Conservation (phyloP, 1,140 invertebrate genomes). For the Philaenus spumarius region DNA sequence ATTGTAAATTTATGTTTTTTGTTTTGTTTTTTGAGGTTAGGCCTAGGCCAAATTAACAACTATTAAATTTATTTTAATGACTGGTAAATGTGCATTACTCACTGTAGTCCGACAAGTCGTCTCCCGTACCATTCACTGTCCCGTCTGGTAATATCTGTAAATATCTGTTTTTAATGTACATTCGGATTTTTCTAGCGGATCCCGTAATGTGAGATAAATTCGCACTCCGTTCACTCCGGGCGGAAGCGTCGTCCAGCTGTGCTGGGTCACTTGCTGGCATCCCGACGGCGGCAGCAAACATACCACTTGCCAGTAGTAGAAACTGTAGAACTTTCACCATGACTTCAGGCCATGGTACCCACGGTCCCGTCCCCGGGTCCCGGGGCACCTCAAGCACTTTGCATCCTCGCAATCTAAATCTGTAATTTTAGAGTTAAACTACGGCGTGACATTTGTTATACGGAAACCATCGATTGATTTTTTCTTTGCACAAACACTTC, state of each 20-base stretch:
- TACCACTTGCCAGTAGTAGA: slow-evolving; percentile 20
- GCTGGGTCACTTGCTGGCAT: not conserved
- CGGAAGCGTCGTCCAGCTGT: not conserved
- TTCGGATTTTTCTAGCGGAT: slow-evolving; percentile 63
- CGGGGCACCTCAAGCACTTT: not conserved
- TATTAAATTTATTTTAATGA: not conserved
- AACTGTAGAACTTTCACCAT: slow-evolving; percentile 23
- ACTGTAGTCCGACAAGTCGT: slow-evolving; percentile 71
- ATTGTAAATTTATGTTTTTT: not conserved
- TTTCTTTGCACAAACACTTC: no score
- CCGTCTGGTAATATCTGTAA: slow-evolving; percentile 70
- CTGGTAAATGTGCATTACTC: slow-evolving; percentile 46
- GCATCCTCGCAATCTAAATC: no score
- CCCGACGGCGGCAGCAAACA: slow-evolving; percentile 1
- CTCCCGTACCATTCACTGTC: slow-evolving; percentile 67
- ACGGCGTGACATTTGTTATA: no score
- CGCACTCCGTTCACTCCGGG: slow-evolving; percentile 14
- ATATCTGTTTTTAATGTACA: slow-evolving; percentile 71
- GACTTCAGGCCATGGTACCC: slow-evolving; percentile 22
- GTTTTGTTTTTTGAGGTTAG: not conserved
- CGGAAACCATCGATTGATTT: no score
- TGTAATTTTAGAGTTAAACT: no score
- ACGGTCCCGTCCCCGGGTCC: slow-evolving; percentile 5
- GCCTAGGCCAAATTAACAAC: not conserved
- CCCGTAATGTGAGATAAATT: slow-evolving; percentile 61